Conservation (phyloP, 2,797 vertebrate species). For the Perodicticus potto region DNA sequence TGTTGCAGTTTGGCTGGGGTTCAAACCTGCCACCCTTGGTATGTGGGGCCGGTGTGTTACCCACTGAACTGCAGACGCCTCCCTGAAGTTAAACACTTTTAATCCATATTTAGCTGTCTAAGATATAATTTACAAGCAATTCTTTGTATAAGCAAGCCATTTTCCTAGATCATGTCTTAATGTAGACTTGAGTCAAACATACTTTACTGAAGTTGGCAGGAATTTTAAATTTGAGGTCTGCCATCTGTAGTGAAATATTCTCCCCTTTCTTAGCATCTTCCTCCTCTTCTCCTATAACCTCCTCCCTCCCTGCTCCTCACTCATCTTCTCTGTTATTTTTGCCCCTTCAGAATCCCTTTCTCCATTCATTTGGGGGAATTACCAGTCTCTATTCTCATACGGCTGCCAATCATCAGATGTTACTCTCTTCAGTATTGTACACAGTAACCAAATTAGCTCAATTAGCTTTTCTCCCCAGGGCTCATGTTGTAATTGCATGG, state of each 20-base stretch:
- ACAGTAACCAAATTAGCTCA: background rate
- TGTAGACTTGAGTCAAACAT: background rate
- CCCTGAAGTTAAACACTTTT: background rate
- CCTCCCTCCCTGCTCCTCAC: background rate
- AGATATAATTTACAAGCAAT: constrained; percentile 7
- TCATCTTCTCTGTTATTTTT: background rate
- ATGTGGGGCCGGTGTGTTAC: too few relatives aligned
- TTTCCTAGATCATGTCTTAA: background rate
- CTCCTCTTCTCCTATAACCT: background rate
- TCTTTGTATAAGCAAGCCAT: background rate
- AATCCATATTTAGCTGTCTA: background rate
- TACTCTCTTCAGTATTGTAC: background rate
- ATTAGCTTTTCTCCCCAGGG: background rate
- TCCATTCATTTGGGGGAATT: background rate
- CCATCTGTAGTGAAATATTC: background rate
- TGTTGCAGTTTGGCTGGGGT: too few relatives aligned
- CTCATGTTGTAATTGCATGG: background rate
- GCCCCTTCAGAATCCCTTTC: background rate
- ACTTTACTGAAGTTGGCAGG: background rate
- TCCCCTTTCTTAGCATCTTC: background rate
- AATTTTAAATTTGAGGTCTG: constrained; percentile 8
- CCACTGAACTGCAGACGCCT: too few relatives aligned
- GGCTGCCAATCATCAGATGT: background rate
- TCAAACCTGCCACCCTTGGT: too few relatives aligned
- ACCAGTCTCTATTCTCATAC: background rate